These are phyloP conservation scores for Cerceris rybyensis DNA, from an alignment of 2,888 invertebrate species.

Conservation along the genomic window DNA sequence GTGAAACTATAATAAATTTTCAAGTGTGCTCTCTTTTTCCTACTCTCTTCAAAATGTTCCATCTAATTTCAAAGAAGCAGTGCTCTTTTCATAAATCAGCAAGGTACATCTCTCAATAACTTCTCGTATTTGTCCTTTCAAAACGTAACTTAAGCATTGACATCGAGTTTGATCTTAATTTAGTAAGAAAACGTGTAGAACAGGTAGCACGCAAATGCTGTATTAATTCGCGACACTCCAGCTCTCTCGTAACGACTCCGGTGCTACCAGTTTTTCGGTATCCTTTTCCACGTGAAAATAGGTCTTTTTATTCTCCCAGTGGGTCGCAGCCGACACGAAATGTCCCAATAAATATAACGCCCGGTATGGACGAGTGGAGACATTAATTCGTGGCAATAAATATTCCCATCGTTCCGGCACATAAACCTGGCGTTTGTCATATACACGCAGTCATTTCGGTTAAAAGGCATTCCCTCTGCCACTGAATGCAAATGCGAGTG, in stretches of 20 bases:
- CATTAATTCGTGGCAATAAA: constrained; percentile 78
- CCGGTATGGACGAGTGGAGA: constrained; percentile 66
- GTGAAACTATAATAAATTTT: too few relatives aligned
- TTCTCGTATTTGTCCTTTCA: too few relatives aligned
- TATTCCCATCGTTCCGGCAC: constrained; percentile 77
- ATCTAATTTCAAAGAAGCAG: neutral
- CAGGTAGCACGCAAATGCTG: too few relatives aligned
- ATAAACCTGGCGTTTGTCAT: constrained; percentile 79
- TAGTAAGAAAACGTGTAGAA: too few relatives aligned
- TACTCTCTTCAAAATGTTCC: neutral
- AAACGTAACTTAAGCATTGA: too few relatives aligned
- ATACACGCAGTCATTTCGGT: constrained; percentile 79
- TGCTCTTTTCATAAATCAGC: neutral
- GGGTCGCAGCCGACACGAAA: constrained; percentile 50
- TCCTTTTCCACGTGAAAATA: constrained; percentile 27
- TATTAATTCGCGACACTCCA: neutral
- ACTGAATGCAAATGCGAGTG: constrained; percentile 77
- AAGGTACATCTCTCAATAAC: too few relatives aligned
- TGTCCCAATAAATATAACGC: constrained; percentile 66
- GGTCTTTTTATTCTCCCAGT: constrained; percentile 1
- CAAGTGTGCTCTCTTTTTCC: neutral
- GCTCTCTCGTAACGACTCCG: constrained; percentile 1
- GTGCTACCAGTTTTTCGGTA: constrained; percentile 16
- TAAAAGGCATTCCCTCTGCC: constrained; percentile 77
- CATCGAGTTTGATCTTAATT: too few relatives aligned